These are phyloP conservation scores for Crambe crambe DNA, from an alignment of 37 sponge, comb jelly and placozoan species.

Conservation along the genomic window DNA sequence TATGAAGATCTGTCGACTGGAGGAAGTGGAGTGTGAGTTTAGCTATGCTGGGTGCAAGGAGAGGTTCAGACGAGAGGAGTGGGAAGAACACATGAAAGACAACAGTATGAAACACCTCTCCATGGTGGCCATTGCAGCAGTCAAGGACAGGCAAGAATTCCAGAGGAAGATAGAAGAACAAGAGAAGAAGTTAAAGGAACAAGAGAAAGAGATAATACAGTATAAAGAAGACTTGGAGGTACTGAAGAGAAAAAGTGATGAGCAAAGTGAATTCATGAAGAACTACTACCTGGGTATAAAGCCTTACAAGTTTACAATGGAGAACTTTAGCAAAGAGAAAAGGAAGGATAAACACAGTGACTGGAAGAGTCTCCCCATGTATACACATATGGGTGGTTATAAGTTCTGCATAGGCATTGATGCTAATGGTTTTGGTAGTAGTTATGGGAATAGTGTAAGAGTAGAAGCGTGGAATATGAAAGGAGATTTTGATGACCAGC, in stretches of 20 bases:
- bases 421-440: background rate
- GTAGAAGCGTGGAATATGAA: background rate
- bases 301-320: background rate
- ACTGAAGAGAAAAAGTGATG: background rate
- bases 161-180: background rate
- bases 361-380: slow-evolving; percentile 35
- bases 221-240: background rate
- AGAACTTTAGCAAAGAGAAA: slow-evolving; percentile 51
- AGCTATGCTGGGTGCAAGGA: background rate
- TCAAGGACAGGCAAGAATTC: too few relatives aligned
- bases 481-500: slow-evolving; percentile 3
- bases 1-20: slow-evolving; percentile 10
- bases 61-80: too few relatives aligned
- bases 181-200: background rate
- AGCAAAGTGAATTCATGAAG: background rate
- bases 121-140: background rate
- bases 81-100: slow-evolving; percentile 8
- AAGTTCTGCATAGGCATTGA: background rate
- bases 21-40: slow-evolving; percentile 43
- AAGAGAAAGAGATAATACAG: background rate
- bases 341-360: slow-evolving; percentile 50
- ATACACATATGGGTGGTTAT: slow-evolving; percentile 7
- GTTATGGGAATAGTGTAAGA: too few relatives aligned
- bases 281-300: background rate
- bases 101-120: background rate